These are phyloP conservation scores for Euura saliciscinereae DNA, from an alignment of 1,140 invertebrate genomes.

Conservation along the genomic window DNA sequence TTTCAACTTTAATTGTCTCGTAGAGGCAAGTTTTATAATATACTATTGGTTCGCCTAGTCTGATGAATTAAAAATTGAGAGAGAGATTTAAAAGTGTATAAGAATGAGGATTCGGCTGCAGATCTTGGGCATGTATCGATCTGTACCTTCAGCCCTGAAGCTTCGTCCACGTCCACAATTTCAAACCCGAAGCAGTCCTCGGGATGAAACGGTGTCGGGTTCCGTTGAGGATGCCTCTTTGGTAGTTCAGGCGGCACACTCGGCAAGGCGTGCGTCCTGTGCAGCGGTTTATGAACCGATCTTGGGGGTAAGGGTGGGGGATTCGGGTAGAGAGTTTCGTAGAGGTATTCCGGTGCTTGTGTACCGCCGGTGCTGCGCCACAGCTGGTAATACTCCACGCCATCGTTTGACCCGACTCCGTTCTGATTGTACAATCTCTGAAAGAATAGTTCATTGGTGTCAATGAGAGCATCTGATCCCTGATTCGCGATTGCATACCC, in stretches of 20 bases:
- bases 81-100: conserved; percentile 14
- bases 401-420: conserved; percentile 40
- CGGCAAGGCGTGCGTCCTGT: conserved; percentile 65
- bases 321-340: conserved; percentile 48
- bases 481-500: conserved; percentile 25
- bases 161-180: conserved; percentile 77
- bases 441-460: conserved; percentile 20
- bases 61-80: too few relatives aligned
- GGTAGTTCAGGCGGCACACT: conserved; percentile 51
- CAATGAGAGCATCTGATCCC: too few relatives aligned
- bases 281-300: conserved; percentile 66
- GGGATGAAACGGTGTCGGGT: conserved; percentile 51
- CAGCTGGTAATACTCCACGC: conserved; percentile 55
- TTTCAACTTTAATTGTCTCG: too few relatives aligned
- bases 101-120: conserved; percentile 3
- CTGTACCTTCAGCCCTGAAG: conserved; percentile 51
- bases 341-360: conserved; percentile 42
- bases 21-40: too few relatives aligned
- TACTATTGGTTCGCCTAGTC: too few relatives aligned
- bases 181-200: conserved; percentile 81
- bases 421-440: conserved; percentile 40
- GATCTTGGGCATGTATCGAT: conserved; percentile 10
- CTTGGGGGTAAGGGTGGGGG: conserved; percentile 60
- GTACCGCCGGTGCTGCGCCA: conserved; percentile 56
- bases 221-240: conserved; percentile 62